Base-by-base conservation (phyloP, 2,797 vertebrate species). In the Emydoidea blandingii region DNA sequence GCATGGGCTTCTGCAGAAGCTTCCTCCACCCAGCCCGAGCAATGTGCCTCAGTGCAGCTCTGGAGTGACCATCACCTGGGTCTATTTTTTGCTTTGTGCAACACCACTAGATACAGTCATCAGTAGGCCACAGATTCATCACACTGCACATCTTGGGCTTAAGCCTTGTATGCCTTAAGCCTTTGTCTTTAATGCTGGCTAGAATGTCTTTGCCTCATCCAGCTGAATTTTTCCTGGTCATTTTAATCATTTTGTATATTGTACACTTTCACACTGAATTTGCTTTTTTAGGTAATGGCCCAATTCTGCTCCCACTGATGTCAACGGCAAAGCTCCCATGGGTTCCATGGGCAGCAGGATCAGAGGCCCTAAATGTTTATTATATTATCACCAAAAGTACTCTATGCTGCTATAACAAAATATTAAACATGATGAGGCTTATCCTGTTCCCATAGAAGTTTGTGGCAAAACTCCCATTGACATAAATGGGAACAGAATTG, bases 81-180 rank as follows among this genome's bases (percentile, higher is more conserved):
- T 74, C 12, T 15, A 27, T 74, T 14, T 23, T 74, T 74, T 12
- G 44, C 37, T 44, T 27, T 44, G 37, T 74, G 21, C 21, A 44
- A 44, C 11, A 44, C 21, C 72, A 27, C 18, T 23, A n/a, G 23
- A 23, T 44, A 27, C 37, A 74, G 2, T 29, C 27, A 41, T 15
- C 12, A 76, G 2, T 25, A 76, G 41, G 37, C 54, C 44, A 57
- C 0, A 0, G 49, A 85, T 54, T 16, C 54, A 56, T 52, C 37
- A 47, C 9, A 52, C 23, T 16, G 2, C 6, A 44, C 4, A 68
- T 79, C 23, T 74, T 52, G 79, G 53, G 79, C 34, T 81, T 88
- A 37, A 68, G 65, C 2, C 19, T 76, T 72, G 12, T 15, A 27
- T 68, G 65, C n/a, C 65, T 68, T 68, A 37, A 37, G n/a, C 65